Evolutionary conservation across 2,888 invertebrate genomes (phyloP).

Genomic region (Empis livida): DNA sequence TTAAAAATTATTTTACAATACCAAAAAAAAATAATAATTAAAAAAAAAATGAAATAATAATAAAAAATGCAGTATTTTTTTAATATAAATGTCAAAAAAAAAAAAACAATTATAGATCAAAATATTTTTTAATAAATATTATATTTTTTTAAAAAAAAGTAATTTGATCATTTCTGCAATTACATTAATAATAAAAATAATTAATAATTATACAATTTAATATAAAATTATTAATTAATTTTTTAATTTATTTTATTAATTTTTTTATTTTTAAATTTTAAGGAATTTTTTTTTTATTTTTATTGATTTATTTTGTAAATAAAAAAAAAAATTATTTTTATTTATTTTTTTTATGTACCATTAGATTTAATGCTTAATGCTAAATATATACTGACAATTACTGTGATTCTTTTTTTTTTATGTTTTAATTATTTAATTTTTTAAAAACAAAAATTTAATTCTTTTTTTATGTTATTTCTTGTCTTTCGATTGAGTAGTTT

Average conservation of each 20-base stretch:
- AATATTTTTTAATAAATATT: slow-evolving; percentile 8
- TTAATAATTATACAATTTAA: slow-evolving; percentile 22
- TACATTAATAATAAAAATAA: neutral
- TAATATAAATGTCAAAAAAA: slow-evolving; percentile 5
- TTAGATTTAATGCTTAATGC: too few species aligned
- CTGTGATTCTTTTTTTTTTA: neutral
- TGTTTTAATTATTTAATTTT: neutral
- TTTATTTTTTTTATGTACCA: slow-evolving; percentile 4
- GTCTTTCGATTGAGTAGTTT: slow-evolving; percentile 1
- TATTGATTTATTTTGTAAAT: slow-evolving; percentile 10
- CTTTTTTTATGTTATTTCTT: slow-evolving; percentile 1
- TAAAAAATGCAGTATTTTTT: neutral
- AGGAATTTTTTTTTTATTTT: slow-evolving; percentile 4
- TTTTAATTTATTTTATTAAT: slow-evolving; percentile 14
- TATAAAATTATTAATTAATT: slow-evolving; percentile 16
- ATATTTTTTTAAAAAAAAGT: slow-evolving; percentile 5
- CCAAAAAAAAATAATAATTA: neutral
- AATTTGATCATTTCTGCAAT: too few species aligned
- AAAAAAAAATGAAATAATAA: neutral
- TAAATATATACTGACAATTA: too few species aligned
- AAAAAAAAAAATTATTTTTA: slow-evolving; percentile 8
- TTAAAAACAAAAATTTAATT: slow-evolving; percentile 8
- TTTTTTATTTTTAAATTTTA: slow-evolving; percentile 20
- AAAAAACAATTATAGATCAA: slow-evolving; percentile 2
- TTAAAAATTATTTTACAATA: slow-evolving; percentile 1